A percentile compares a stretch with the other conserved stretches of the same genome.
Conservation (phyloP, 2,888 invertebrate genomes). For the Apantesis nais region DNA sequence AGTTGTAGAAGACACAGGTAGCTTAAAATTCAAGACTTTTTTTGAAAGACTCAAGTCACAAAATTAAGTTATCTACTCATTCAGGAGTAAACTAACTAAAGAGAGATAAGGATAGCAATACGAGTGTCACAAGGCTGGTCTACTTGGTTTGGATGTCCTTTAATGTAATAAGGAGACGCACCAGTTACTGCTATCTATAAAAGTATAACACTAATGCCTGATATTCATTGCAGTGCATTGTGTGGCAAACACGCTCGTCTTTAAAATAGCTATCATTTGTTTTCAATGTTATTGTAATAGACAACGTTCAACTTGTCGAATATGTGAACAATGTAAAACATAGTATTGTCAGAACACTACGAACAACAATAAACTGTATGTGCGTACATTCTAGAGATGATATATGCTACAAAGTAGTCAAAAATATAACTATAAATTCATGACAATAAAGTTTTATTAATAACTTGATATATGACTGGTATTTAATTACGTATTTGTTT, state of each 20-base stretch:
- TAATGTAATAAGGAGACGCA: not conserved
- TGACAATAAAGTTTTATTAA: conserved; percentile 6
- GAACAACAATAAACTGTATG: not conserved
- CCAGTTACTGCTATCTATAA: not conserved
- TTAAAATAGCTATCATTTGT: not conserved
- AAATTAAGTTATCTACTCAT: not conserved
- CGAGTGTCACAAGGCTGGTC: not conserved
- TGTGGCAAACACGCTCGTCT: not conserved
- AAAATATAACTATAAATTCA: not conserved
- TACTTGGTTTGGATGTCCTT: not conserved
- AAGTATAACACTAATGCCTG: not conserved
- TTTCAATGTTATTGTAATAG: not conserved
- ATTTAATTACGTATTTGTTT: conserved; percentile 23
- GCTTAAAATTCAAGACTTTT: not conserved
- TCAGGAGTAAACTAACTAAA: not conserved
- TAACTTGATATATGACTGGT: conserved; percentile 13
- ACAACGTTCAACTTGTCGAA: conserved; percentile 4
- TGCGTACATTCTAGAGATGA: not conserved
- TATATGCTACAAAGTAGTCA: not conserved
- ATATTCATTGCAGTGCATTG: not conserved
- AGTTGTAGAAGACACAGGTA: not conserved
- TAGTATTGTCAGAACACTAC: not conserved
- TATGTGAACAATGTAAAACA: not conserved
- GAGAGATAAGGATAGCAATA: not conserved
- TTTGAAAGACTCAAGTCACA: not conserved